Evolutionary conservation across 2,888 invertebrate genomes (phyloP), one percentile per base, ranked within the genome.

Genomic region (Octodonta nipae): DNA sequence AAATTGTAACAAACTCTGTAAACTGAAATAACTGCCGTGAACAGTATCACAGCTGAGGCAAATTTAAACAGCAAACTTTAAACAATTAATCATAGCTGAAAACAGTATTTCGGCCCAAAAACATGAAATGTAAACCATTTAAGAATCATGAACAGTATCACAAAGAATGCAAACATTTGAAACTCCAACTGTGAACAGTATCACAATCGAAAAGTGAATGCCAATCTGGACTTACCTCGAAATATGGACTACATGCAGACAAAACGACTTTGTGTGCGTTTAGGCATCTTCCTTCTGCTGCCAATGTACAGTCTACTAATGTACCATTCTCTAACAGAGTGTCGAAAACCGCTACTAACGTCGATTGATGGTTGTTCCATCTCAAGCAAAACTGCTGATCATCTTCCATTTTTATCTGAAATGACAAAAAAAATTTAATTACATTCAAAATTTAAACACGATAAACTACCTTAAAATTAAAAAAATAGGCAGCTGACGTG

Each of bases 281-380:
- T 50, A 91, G 70, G 59, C 78, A 83, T 66, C 86, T 81, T 53
- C 89, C 89, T 65, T 91, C 89, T 45, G 89, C 89, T 55, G 88
- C 89, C 56, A 91, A 68, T 50, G 89, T 89, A 64, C 89, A 89
- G 68, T 91, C 91, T 60, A 89, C 88, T 66, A 89, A 73, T 54
- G 84, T 82, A 56, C 86, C 86, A 68, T 83, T 86, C 70, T 86
- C 85, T 55, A 88, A 68, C 52, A 89, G 71, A 55, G 84, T 84
- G 69, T 89, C 88, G 68, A 89, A 88, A 54, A 88, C 87, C 53
- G 86, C 82, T 55, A 89, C 83, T 62, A 89, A 68, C 50, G 88
- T 89, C 55, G 84, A 83, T 66, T 88, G 88, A 68, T 89, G 89
- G 68, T 89, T 89, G 70, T 89, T 89, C 89, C 89, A 89, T 63